Evolutionary conservation across 1,140 invertebrate species (phyloP).

Genomic region (Drosophila trapezifrons): DNA sequence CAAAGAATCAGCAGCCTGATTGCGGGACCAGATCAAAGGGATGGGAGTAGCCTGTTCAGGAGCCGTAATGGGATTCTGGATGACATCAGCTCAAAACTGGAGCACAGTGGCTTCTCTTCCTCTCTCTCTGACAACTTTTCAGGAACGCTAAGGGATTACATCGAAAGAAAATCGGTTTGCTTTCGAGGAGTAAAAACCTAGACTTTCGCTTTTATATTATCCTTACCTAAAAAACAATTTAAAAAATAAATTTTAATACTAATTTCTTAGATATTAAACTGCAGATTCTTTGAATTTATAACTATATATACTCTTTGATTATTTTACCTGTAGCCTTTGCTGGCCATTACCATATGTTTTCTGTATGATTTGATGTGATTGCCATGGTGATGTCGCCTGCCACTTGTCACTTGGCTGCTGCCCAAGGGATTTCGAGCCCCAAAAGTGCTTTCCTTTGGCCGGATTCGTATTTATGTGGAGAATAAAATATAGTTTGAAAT

Average conservation of each 20-base stretch:
- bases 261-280: neutral
- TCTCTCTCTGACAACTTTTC: conserved; percentile 2
- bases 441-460: neutral
- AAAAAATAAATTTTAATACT: too few species aligned
- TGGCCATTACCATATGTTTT: neutral
- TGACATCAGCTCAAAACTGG: conserved; percentile 31
- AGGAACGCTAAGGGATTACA: neutral
- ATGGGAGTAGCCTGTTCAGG: neutral
- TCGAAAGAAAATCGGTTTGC: neutral
- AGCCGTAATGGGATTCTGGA: conserved; percentile 9
- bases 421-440: conserved; percentile 1
- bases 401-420: neutral
- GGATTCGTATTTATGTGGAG: neutral
- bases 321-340: too few species aligned
- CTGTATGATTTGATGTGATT: neutral
- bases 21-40: conserved; percentile 10
- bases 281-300: neutral
- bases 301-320: too few species aligned
- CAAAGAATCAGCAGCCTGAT: conserved; percentile 35
- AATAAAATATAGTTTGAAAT: neutral
- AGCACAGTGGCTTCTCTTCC: neutral
- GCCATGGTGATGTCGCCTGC: neutral
- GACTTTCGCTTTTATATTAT: too few species aligned
- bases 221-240: too few species aligned
- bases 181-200: too few species aligned